phyloP scores from a whole-genome alignment of 2,888 invertebrate genomes.

The Polylopha cassiicola region DNA sequence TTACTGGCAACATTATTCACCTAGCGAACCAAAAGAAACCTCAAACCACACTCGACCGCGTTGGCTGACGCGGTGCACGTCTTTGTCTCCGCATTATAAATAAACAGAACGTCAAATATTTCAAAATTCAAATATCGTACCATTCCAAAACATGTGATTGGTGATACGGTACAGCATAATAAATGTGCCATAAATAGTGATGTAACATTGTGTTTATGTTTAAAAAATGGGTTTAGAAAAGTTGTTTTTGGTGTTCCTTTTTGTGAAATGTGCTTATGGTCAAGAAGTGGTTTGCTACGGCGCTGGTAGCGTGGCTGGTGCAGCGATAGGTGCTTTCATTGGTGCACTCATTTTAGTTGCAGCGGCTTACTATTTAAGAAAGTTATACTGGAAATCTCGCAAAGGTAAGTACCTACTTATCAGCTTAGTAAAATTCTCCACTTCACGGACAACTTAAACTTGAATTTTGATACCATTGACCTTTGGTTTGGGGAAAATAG shows the following conservation, averaged over 20 bases:
- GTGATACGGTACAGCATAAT: conserved; percentile 40
- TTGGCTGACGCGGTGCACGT: conserved; percentile 60
- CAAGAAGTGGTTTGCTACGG: conserved; percentile 78
- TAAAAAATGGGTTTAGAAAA: conserved; percentile 60
- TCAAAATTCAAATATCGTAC: conserved; percentile 42
- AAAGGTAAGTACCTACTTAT: conserved; percentile 60
- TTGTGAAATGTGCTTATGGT: conserved; percentile 65
- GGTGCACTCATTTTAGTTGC: conserved; percentile 79
- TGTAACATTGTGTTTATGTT: conserved; percentile 31
- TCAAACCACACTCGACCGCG: conserved; percentile 58
- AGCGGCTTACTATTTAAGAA: conserved; percentile 76
- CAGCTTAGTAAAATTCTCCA: too few relatives aligned
- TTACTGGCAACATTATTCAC: too few relatives aligned
- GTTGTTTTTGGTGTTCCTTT: conserved; percentile 64
- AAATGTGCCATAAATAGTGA: conserved; percentile 62
- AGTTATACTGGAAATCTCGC: conserved; percentile 79
- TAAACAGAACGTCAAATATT: conserved; percentile 44
- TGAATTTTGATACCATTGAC: conserved; percentile 27
- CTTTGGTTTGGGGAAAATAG: conserved; percentile 22
- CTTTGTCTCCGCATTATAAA: conserved; percentile 29
- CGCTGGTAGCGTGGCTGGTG: conserved; percentile 82
- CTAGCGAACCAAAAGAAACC: conserved; percentile 25
- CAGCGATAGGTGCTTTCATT: conserved; percentile 83
- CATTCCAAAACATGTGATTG: conserved; percentile 65
- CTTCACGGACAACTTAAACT: conserved; percentile 26